phyloP scores from a whole-genome alignment of 2,797 vertebrate species.

The Melanogrammus aeglefinus region DNA sequence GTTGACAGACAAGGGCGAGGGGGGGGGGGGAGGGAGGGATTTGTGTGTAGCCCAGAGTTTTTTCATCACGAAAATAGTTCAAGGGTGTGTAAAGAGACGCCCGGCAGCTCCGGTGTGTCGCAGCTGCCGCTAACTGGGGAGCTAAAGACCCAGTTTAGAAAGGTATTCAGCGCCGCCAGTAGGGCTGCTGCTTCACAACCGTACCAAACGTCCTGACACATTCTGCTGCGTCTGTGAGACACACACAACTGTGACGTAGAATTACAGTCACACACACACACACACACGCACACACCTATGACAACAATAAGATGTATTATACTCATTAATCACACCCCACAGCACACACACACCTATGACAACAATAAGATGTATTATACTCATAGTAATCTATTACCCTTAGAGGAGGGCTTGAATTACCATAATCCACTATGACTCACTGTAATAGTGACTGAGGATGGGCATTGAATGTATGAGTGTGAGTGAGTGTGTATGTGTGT shows the following conservation, averaged over 20 bases:
- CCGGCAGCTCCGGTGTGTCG: constrained; percentile 17
- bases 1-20: neutral
- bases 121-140: constrained; percentile 61
- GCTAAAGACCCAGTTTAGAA: constrained; percentile 58
- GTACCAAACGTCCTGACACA: constrained; percentile 16
- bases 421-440: neutral
- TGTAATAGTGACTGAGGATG: neutral
- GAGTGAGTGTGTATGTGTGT: too few species aligned
- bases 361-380: neutral
- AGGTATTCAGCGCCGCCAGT: constrained; percentile 43
- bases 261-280: neutral
- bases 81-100: constrained; percentile 38
- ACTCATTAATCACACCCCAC: too few species aligned
- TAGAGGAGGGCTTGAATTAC: neutral
- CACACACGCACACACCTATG: neutral
- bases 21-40: constrained; percentile 51
- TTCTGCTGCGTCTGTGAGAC: neutral
- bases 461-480: too few species aligned
- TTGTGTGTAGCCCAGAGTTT: constrained; percentile 40
- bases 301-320: neutral
- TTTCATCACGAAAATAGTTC: constrained; percentile 43
- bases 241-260: neutral
- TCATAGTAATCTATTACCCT: neutral
- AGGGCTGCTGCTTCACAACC: constrained; percentile 33
- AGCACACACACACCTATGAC: neutral